These are phyloP conservation scores for Ooceraea biroi DNA, from an alignment of 1,140 invertebrate genomes.

Conservation along the genomic window DNA sequence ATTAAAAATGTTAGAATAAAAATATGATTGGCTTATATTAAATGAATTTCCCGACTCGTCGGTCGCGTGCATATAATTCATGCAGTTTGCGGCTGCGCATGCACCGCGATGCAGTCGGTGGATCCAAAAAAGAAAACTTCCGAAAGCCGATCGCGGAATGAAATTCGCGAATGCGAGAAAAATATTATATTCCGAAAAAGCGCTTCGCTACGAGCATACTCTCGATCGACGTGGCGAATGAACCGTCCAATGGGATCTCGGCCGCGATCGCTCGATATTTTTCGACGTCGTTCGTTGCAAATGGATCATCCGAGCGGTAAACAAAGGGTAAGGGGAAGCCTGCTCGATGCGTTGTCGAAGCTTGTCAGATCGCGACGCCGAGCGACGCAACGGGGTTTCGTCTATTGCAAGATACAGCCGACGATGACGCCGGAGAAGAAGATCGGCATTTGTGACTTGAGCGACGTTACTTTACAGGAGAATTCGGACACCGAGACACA, in stretches of 20 bases:
- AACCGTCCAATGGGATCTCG: conserved; percentile 10
- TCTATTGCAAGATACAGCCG: conserved; percentile 30
- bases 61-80: not conserved
- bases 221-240: not conserved
- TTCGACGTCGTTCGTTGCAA: not conserved
- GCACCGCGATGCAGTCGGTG: not conserved
- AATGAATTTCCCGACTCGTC: not conserved
- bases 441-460: conserved; percentile 74
- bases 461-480: conserved; percentile 62
- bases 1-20: not conserved
- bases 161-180: not conserved
- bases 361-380: not conserved
- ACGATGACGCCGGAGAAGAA: conserved; percentile 62
- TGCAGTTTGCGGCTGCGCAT: conserved; percentile 21
- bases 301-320: conserved; percentile 1
- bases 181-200: not conserved
- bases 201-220: not conserved
- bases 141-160: conserved; percentile 1
- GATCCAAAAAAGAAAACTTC: not conserved
- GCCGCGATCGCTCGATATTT: not conserved
- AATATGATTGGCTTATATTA: not conserved
- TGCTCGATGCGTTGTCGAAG: not conserved
- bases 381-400: not conserved
- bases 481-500: conserved; percentile 22
- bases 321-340: not conserved